Base-by-base conservation (phyloP, 2,888 invertebrate genomes). In the Ctena decussata region DNA sequence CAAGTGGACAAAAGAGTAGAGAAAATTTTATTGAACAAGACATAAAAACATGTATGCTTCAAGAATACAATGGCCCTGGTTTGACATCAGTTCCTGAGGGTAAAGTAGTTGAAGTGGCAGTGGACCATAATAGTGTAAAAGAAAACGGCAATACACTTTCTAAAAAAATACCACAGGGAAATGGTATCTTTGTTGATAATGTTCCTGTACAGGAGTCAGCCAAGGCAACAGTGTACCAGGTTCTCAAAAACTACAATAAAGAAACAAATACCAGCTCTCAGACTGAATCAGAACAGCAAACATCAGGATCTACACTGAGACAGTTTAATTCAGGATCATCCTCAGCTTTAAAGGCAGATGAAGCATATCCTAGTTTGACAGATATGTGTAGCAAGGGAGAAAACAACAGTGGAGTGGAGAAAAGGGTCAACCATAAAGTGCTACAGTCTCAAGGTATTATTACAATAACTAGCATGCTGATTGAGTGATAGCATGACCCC, bases 401-500 rank as follows among this genome's bases (percentile, higher is more conserved):
- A 12, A 27, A 27, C 15, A n/a, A 37, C 39, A 37, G 73, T 12
- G 46, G 30, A 12, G 30, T 39, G 11, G 71, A 57, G 57, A 65
- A 77, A 21, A 41, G 27, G 12, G 24, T 84, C 15, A 83, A 85
- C 77, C 84, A 84, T 21, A 69, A 74, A 65, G 77, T 83, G 8
- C 84, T 88, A 18, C 88, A 88, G 82, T 77, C 37, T 46, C n/a
- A 57, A 78, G 88, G 88, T 88, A 84, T 72, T n/a, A n/a, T n/a
- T n/a, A n/a, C n/a, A n/a, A n/a, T n/a, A n/a, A n/a, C n/a, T n/a
- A n/a, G n/a, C n/a, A n/a, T n/a, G n/a, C n/a, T n/a, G n/a, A n/a
- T n/a, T n/a, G n/a, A n/a, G n/a, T n/a, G n/a, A n/a, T n/a, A n/a
- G n/a, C n/a, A n/a, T n/a, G n/a, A n/a, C n/a, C n/a, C n/a, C n/a